Evolutionary conservation across 2,797 vertebrate genomes (phyloP).

Genomic region (Chlorospingus flavigularis): DNA sequence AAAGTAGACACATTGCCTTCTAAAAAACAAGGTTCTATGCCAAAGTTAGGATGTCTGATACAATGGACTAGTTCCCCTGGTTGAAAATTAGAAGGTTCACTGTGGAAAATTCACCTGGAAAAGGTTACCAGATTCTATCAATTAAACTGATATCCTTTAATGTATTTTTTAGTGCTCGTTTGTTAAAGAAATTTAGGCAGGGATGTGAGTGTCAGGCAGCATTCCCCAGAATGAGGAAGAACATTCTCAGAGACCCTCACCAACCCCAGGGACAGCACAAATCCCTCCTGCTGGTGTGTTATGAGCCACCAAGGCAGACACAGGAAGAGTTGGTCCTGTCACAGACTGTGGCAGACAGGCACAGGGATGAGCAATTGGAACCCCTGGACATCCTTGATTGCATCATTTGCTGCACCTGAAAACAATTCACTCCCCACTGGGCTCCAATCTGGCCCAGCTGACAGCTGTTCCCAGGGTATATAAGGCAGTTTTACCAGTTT

Average conservation of each 20-base stretch:
- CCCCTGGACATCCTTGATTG: not conserved
- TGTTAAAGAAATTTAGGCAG: not conserved
- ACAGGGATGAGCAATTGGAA: not conserved
- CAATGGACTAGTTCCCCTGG: not conserved
- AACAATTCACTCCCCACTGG: accelerated
- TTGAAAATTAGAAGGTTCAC: not conserved
- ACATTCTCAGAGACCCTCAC: too few species aligned
- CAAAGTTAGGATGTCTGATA: not conserved
- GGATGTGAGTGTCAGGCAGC: not conserved
- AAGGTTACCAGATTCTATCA: not conserved
- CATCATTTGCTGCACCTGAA: not conserved
- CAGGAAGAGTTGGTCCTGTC: not conserved
- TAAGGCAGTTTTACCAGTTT: not conserved
- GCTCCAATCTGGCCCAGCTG: not conserved
- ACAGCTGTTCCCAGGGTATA: not conserved
- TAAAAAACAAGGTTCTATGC: not conserved
- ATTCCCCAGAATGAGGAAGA: not conserved
- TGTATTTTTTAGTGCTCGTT: not conserved
- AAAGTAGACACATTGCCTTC: not conserved
- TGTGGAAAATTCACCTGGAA: not conserved
- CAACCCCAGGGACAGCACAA: accelerated
- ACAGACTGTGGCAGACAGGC: too few species aligned
- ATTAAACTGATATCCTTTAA: not conserved
- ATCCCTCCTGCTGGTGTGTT: not conserved
- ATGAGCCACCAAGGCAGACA: accelerated